Percentiles rank a stretch among this genome's conserved stretches.
Evolutionary conservation across 2,888 invertebrate species (phyloP).

Genomic region (Drosophila imparisetae): DNA sequence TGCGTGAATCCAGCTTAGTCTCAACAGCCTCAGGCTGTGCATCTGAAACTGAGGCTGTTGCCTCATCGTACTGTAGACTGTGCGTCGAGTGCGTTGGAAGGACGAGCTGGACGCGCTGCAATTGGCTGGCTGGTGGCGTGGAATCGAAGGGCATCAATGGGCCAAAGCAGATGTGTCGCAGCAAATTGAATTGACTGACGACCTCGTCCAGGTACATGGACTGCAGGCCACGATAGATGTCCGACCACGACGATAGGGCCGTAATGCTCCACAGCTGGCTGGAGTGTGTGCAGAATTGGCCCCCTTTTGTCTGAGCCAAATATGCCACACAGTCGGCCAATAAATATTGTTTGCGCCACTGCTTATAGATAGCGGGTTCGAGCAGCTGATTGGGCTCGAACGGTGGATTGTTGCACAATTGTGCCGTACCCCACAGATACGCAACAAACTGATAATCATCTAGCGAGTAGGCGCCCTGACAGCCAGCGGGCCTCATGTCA

Average conservation of each 20-base stretch:
- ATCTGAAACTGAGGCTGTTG: background rate
- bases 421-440: constrained; percentile 99
- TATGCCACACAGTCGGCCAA: constrained; percentile 96
- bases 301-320: constrained; percentile 93
- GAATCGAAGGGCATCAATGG: constrained; percentile 91
- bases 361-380: constrained; percentile 89
- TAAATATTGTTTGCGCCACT: constrained; percentile 91
- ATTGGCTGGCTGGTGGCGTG: constrained; percentile 62
- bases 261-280: constrained; percentile 99
- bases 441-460: constrained; percentile 99
- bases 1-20: background rate
- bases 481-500: constrained; percentile 99
- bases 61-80: background rate
- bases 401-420: constrained; percentile 92
- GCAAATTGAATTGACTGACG: constrained; percentile 95
- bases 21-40: background rate
- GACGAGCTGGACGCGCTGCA: constrained; percentile 75
- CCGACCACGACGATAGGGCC: constrained; percentile 95
- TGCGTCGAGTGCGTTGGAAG: constrained; percentile 13
- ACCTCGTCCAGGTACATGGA: constrained; percentile 99
- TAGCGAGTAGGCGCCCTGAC: constrained; percentile 99
- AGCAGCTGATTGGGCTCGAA: constrained; percentile 94
- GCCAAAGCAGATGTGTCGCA: constrained; percentile 97
- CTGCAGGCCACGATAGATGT: constrained; percentile 96
- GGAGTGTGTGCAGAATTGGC: constrained; percentile 99